Base-by-base conservation (phyloP, 2,797 vertebrate genomes). In the Pitangus sulphuratus region DNA sequence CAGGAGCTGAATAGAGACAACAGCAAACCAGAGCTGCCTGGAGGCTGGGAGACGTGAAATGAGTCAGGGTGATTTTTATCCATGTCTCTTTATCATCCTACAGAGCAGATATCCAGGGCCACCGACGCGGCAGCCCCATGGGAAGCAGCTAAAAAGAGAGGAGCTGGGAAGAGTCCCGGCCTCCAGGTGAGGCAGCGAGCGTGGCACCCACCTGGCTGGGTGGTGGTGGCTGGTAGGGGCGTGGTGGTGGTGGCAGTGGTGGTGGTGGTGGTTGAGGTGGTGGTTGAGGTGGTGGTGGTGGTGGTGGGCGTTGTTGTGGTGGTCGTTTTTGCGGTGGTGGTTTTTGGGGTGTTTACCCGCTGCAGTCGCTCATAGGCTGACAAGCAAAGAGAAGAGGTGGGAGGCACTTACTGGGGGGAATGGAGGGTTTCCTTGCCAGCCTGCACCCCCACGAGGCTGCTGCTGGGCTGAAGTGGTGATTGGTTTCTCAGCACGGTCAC, bases 171-270 rank as follows among this genome's bases (percentile, higher is more conserved):
- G 47, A 76, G 21, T 11, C 70, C 40, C 48, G 74, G 35, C 53
- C n/a, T 21, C 33, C 2, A 18, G 83, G 82, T 0, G 0, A 69
- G 60, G 57, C 78, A 80, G 68, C 33, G 53, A 79, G 70, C 6
- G 1, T 21, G 82, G 90, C 96, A 98, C 98, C 97, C 97, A 98
- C 98, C 98, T 98, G 98, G 91, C 81, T 74, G 95, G 51, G 84
- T 95, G 84, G 56, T 91, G 90, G 84, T 89, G 78, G 82, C 70
- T 83, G 89, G 92, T 14, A 37, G 56, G 39, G 21, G 9, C 25
- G 11, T 24, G 61, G 64, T 82, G 69, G 21, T 84, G 56, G 21
- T 22, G 21, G 51, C 33, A 0, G 76, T 42, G 6, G 68, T 45
- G 1, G 79, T 70, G 7, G 24, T 31, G 35, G 89, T 78, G 9